These are phyloP conservation scores for Kryptopterus vitreolus DNA, from an alignment of 2,797 vertebrate genomes.

Conservation along the genomic window DNA sequence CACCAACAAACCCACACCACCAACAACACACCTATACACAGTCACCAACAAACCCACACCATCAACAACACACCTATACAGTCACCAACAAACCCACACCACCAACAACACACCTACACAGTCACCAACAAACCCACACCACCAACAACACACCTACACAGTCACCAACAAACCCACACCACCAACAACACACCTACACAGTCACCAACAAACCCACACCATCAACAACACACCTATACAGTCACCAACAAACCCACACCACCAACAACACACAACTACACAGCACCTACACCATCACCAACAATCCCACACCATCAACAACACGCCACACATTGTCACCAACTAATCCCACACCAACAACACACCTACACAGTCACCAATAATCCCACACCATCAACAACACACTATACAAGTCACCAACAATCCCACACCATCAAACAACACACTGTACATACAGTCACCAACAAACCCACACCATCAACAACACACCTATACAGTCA, in stretches of 20 bases:
- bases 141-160: too few species aligned
- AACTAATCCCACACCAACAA: not conserved
- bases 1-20: not conserved
- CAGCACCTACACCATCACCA: not conserved
- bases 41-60: not conserved
- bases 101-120: not conserved
- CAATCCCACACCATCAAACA: not conserved
- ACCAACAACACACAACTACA: not conserved
- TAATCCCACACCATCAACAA: not conserved
- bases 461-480: not conserved
- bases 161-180: not conserved
- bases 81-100: not conserved
- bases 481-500: not conserved
- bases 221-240: not conserved
- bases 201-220: not conserved
- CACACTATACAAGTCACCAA: not conserved
- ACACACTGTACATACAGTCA: too few species aligned
- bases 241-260: not conserved
- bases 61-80: not conserved
- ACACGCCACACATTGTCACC: too few species aligned
- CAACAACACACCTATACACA: not conserved
- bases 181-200: not conserved
- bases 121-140: not conserved
- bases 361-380: not conserved
- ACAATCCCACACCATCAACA: not conserved